These are phyloP conservation scores for Colletes gigas DNA, from an alignment of 1,140 invertebrate species.

Conservation along the genomic window DNA sequence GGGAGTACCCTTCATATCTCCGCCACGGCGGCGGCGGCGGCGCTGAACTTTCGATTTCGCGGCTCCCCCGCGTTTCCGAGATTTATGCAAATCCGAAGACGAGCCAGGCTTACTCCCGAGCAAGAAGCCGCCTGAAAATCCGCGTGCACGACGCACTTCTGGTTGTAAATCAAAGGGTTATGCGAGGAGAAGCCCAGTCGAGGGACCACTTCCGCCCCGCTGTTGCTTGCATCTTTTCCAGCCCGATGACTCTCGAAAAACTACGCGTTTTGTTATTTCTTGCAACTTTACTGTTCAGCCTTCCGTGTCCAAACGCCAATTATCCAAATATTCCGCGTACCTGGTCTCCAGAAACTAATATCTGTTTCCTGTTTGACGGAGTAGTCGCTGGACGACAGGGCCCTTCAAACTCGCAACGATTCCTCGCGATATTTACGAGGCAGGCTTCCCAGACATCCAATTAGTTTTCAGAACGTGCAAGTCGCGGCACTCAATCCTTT, in stretches of 20 bases:
- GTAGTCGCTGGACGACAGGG: no score
- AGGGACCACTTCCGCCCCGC: slow-evolving; percentile 65
- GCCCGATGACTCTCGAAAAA: slow-evolving; percentile 27
- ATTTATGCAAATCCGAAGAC: slow-evolving; percentile 75
- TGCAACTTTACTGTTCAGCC: no score
- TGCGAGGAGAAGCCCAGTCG: slow-evolving; percentile 53
- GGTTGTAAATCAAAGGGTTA: slow-evolving; percentile 76
- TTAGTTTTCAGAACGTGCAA: no score
- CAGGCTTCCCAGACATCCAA: no score
- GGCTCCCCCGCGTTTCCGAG: slow-evolving; percentile 66
- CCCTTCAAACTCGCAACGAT: no score
- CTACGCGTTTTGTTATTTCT: not conserved
- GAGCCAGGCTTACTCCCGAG: slow-evolving; percentile 1
- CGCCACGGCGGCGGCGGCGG: slow-evolving; percentile 52
- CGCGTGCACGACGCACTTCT: slow-evolving; percentile 64
- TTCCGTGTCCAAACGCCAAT: no score
- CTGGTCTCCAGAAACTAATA: no score
- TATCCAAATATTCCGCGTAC: no score
- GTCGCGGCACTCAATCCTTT: no score
- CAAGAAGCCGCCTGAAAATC: slow-evolving; percentile 44
- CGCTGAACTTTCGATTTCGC: slow-evolving; percentile 76
- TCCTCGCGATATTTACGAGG: no score
- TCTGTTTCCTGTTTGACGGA: no score
- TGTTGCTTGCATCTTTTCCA: not conserved
- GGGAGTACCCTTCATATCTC: slow-evolving; percentile 45